These are phyloP conservation scores for Heterocephalus glaber DNA, from an alignment of 2,113 vertebrate species.

Conservation along the genomic window DNA sequence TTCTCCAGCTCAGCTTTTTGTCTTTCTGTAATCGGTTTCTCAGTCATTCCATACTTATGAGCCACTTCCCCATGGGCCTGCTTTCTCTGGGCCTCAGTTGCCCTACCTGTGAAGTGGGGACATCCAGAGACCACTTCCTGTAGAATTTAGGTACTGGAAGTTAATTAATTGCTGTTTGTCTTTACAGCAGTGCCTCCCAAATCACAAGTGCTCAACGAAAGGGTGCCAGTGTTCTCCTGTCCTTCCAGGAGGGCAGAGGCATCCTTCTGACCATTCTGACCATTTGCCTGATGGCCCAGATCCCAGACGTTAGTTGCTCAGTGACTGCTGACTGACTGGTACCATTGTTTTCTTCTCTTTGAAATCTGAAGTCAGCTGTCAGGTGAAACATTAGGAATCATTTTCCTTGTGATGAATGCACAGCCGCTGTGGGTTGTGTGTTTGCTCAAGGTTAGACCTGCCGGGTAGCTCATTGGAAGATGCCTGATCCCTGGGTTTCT, in stretches of 20 bases:
- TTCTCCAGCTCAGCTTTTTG: not conserved
- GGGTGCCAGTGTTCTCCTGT: not conserved
- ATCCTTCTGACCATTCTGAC: not conserved
- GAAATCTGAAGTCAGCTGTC: conserved; percentile 1
- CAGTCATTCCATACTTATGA: not conserved
- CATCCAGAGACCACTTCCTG: not conserved
- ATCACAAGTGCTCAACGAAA: not conserved
- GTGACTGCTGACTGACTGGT: not conserved
- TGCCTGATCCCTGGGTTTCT: not conserved
- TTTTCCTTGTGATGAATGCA: not conserved
- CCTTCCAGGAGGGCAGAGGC: not conserved
- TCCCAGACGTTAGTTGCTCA: not conserved
- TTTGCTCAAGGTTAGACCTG: not conserved
- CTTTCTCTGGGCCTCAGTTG: not conserved
- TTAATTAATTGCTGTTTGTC: not conserved
- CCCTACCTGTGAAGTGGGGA: not conserved
- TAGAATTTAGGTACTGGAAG: not conserved
- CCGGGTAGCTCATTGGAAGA: not conserved
- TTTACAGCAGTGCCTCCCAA: not conserved
- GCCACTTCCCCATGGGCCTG: not conserved
- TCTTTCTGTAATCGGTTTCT: not conserved
- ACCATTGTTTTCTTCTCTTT: conserved; percentile 57
- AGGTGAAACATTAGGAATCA: conserved; percentile 1
- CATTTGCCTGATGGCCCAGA: not conserved
- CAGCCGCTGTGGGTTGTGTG: not conserved